Conservation (phyloP, 2,113 vertebrate genomes). For the Bagarius yarrelli region DNA sequence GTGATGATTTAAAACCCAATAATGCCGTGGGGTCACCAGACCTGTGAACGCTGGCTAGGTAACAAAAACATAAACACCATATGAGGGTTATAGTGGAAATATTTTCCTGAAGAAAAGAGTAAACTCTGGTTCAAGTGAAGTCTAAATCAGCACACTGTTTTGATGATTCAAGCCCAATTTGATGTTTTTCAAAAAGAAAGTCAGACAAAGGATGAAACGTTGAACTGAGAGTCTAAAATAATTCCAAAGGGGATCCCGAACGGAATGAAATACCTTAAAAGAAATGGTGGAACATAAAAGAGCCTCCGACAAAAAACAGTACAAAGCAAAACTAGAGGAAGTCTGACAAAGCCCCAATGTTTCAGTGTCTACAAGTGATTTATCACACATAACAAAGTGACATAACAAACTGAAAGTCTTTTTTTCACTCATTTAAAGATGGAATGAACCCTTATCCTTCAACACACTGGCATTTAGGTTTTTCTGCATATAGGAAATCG, state of each 20-base stretch:
- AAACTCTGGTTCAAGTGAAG: neutral
- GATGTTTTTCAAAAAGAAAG: neutral
- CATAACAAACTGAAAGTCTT: neutral
- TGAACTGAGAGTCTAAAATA: neutral
- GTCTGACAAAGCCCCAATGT: too few species aligned
- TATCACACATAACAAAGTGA: neutral
- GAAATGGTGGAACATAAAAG: neutral
- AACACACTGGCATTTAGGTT: too few species aligned
- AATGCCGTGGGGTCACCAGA: too few species aligned
- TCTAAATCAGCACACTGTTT: neutral
- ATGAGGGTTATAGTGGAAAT: too few species aligned
- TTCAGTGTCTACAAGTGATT: neutral
- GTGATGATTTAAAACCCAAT: too few species aligned
- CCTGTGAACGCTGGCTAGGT: too few species aligned
- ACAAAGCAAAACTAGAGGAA: neutral
- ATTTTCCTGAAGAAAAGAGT: neutral
- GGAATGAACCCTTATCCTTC: too few species aligned
- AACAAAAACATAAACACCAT: too few species aligned
- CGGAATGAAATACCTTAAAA: neutral
- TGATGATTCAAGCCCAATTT: neutral
- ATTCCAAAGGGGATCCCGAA: neutral
- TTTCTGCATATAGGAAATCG: too few species aligned
- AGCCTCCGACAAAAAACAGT: neutral
- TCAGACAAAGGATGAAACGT: neutral
- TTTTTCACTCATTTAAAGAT: too few species aligned